A percentile compares a stretch with the other conserved stretches of the same genome.
Evolutionary conservation across 2,888 invertebrate genomes (phyloP).

Genomic region (Emmelina monodactyla): DNA sequence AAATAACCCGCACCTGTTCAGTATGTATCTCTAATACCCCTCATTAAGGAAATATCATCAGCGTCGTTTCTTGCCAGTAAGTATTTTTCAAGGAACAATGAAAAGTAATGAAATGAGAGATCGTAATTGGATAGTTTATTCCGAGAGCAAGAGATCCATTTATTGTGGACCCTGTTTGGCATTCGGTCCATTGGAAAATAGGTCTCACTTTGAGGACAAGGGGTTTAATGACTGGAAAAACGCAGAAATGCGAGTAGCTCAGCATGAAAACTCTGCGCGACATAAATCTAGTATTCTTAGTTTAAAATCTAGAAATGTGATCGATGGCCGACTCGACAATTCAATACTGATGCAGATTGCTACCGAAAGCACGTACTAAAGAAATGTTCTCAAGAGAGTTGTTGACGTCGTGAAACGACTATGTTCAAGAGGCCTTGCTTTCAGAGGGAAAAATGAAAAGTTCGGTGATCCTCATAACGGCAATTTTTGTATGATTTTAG

Average conservation of each 20-base stretch:
- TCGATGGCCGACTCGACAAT: constrained; percentile 15
- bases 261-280: constrained; percentile 18
- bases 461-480: constrained; percentile 18
- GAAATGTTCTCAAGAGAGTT: constrained; percentile 9
- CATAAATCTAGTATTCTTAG: constrained; percentile 16
- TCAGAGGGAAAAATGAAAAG: constrained; percentile 11
- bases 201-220: constrained; percentile 15
- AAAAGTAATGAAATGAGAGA: constrained; percentile 12
- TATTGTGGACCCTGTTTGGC: constrained; percentile 14
- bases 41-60: too few species aligned
- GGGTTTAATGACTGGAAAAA: constrained; percentile 20
- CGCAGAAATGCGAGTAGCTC: constrained; percentile 12
- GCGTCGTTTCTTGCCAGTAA: constrained; percentile 14
- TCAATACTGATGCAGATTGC: constrained; percentile 11
- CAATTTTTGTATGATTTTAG: constrained; percentile 21
- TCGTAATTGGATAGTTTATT: constrained; percentile 9
- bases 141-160: constrained; percentile 10
- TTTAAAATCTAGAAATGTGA: constrained; percentile 8
- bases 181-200: constrained; percentile 14
- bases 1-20: too few species aligned
- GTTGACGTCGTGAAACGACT: constrained; percentile 8
- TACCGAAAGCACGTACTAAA: constrained; percentile 10
- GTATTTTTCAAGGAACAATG: constrained; percentile 12
- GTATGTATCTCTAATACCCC: too few species aligned
- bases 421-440: constrained; percentile 10